These are phyloP conservation scores for Percopsis omiscomaycus DNA, from an alignment of 2,797 vertebrate species.

Conservation along the genomic window DNA sequence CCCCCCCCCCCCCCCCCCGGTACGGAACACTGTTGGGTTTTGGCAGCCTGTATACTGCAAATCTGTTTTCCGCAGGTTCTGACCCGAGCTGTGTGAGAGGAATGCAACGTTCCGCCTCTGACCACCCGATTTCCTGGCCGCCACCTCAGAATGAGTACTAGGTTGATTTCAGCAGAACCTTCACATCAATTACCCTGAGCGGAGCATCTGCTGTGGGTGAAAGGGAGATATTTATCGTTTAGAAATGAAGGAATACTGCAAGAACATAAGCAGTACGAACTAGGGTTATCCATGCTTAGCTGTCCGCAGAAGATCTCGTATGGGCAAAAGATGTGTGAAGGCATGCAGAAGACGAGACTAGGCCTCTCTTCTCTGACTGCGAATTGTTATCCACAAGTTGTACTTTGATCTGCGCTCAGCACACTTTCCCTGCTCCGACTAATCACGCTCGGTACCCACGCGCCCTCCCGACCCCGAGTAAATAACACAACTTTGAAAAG, in stretches of 20 bases:
- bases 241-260: conserved; percentile 43
- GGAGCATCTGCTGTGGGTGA: conserved; percentile 69
- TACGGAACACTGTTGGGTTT: conserved; percentile 59
- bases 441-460: conserved; percentile 29
- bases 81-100: conserved; percentile 77
- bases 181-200: conserved; percentile 82
- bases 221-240: conserved; percentile 71
- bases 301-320: conserved; percentile 3
- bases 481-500: conserved; percentile 63
- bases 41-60: conserved; percentile 76
- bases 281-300: conserved; percentile 1
- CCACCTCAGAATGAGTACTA: conserved; percentile 74
- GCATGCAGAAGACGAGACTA: conserved; percentile 17
- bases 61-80: conserved; percentile 75
- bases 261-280: conserved; percentile 12
- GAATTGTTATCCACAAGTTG: conserved; percentile 1
- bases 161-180: conserved; percentile 69
- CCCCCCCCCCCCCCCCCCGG: neutral
- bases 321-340: conserved; percentile 18
- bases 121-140: conserved; percentile 84
- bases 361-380: neutral
- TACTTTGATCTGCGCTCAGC: neutral
- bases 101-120: conserved; percentile 73
- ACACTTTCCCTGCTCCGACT: conserved; percentile 30
- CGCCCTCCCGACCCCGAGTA: conserved; percentile 49